Evolutionary conservation across 1,140 invertebrate species (phyloP).

Genomic region (Lordiphosa mommai): DNA sequence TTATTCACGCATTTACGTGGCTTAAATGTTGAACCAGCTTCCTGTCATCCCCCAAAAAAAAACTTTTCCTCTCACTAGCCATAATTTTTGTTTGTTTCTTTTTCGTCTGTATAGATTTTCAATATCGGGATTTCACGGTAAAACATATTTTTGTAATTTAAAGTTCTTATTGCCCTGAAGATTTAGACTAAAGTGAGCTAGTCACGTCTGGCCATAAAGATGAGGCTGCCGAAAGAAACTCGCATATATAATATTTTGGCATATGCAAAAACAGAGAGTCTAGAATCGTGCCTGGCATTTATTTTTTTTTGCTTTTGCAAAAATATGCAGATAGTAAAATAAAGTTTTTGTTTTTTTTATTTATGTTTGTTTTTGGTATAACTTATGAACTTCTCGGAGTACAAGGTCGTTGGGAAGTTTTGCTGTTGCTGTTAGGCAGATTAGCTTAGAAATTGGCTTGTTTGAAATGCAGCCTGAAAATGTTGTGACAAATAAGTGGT

Average conservation of each 20-base stretch:
- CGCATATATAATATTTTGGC: slow-evolving; percentile 36
- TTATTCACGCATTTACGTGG: slow-evolving; percentile 60
- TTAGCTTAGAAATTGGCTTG: no score
- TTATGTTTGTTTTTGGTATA: background rate
- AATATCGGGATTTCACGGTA: slow-evolving; percentile 25
- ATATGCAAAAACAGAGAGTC: slow-evolving; percentile 5
- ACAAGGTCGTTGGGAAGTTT: background rate
- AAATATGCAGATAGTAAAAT: slow-evolving; percentile 4
- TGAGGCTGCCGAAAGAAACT: slow-evolving; percentile 24
- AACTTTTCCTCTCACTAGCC: background rate
- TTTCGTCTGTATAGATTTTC: slow-evolving; percentile 28
- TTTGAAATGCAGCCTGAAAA: no score
- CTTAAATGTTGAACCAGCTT: slow-evolving; percentile 26
- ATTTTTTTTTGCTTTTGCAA: background rate
- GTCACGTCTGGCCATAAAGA: slow-evolving; percentile 53
- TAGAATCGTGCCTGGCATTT: slow-evolving; percentile 31
- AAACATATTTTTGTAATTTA: slow-evolving; percentile 46
- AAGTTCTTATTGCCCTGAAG: slow-evolving; percentile 37
- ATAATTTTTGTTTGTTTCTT: slow-evolving; percentile 26
- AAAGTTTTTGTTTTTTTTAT: background rate
- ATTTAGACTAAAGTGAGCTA: slow-evolving; percentile 9
- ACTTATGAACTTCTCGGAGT: slow-evolving; percentile 3
- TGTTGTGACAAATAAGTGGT: no score
- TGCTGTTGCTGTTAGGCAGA: no score
- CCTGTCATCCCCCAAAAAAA: background rate